These are phyloP conservation scores for Meandrusa payeni DNA, from an alignment of 2,888 invertebrate genomes.

Conservation along the genomic window DNA sequence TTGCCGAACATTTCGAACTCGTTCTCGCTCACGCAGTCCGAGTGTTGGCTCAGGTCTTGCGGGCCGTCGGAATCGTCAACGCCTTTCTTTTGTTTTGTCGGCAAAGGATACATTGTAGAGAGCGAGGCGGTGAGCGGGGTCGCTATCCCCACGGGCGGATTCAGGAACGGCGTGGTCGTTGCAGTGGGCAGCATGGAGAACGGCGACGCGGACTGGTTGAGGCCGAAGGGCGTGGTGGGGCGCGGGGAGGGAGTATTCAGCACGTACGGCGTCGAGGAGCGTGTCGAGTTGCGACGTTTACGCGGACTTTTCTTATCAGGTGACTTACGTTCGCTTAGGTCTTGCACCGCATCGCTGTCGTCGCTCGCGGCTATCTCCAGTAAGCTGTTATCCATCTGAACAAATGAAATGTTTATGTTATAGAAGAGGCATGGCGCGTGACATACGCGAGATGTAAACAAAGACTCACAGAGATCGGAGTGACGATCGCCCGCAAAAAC, in stretches of 20 bases:
- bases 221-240: conserved; percentile 68
- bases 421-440: conserved; percentile 24
- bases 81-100: conserved; percentile 67
- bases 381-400: conserved; percentile 70
- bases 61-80: conserved; percentile 59
- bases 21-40: conserved; percentile 69
- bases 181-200: conserved; percentile 66
- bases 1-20: conserved; percentile 77
- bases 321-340: conserved; percentile 70
- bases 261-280: conserved; percentile 71
- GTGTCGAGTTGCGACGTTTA: conserved; percentile 70
- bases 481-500: conserved; percentile 78
- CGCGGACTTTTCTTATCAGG: conserved; percentile 73
- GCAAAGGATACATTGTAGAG: conserved; percentile 67
- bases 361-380: conserved; percentile 71
- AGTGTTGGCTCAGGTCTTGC: conserved; percentile 71
- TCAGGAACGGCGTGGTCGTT: conserved; percentile 63
- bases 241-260: conserved; percentile 73
- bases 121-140: conserved; percentile 71
- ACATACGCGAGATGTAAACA: too few relatives aligned
- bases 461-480: conserved; percentile 74
- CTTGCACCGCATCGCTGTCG: conserved; percentile 73
- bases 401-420: conserved; percentile 32
- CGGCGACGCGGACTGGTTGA: conserved; percentile 53
- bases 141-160: conserved; percentile 73